phyloP scores from a whole-genome alignment of 1,140 invertebrate species.

The Calephelis nemesis region DNA sequence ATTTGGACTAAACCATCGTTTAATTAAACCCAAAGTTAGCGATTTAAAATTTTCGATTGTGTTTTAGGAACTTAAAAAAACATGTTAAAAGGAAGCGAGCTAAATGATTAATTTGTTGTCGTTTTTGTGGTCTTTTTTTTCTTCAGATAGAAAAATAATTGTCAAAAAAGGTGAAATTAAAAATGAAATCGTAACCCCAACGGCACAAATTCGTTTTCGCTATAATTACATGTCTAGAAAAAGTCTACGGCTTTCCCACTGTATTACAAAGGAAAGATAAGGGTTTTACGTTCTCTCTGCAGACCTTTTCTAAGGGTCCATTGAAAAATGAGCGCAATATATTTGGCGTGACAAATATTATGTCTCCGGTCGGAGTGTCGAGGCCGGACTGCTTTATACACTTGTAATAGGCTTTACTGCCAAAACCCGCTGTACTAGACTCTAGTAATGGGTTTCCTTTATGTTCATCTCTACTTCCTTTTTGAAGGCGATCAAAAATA shows the following conservation, averaged over 20 bases:
- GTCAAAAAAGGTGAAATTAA: neutral
- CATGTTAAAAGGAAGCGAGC: too few relatives aligned
- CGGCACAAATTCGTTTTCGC: neutral
- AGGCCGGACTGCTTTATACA: conserved; percentile 7
- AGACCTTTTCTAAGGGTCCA: conserved; percentile 18
- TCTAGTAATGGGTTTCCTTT: too few relatives aligned
- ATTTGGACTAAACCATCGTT: too few relatives aligned
- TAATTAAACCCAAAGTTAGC: too few relatives aligned
- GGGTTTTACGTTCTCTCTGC: conserved; percentile 6
- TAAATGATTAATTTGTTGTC: too few relatives aligned
- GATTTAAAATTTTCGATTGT: too few relatives aligned
- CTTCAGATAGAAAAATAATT: too few relatives aligned
- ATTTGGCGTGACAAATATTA: conserved; percentile 17
- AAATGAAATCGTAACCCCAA: neutral
- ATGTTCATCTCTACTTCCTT: too few relatives aligned
- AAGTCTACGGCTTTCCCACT: neutral
- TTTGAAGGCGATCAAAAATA: too few relatives aligned
- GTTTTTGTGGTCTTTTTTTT: too few relatives aligned
- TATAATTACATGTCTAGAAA: conserved; percentile 9
- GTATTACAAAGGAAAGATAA: conserved; percentile 12
- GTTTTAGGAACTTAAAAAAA: too few relatives aligned
- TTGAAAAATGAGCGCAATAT: conserved; percentile 18
- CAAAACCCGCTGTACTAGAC: neutral
- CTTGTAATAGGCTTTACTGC: conserved; percentile 10
- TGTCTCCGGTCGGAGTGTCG: conserved; percentile 15